phyloP scores from a whole-genome alignment of 1,140 invertebrate species.

The Drosophila bocqueti region DNA sequence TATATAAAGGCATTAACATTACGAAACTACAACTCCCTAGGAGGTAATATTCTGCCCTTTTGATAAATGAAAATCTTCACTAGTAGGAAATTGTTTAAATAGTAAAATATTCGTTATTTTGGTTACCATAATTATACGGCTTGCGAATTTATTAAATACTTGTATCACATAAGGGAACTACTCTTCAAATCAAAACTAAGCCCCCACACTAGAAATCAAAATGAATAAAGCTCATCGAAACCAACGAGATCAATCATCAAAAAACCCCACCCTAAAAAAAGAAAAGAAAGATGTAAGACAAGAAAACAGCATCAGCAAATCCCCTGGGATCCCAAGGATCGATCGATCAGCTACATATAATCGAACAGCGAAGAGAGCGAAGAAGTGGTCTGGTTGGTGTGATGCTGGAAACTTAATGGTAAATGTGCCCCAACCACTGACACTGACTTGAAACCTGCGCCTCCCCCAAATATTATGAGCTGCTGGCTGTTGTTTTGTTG shows the following conservation, averaged over 20 bases:
- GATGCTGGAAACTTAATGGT: conserved; percentile 60
- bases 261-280: conserved; percentile 26
- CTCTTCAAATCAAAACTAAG: conserved; percentile 33
- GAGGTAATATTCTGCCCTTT: conserved; percentile 13
- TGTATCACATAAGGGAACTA: conserved; percentile 35
- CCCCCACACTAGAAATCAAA: conserved; percentile 34
- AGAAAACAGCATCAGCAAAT: conserved; percentile 36
- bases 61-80: conserved; percentile 10
- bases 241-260: conserved; percentile 47
- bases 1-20: conserved; percentile 7
- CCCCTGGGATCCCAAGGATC: conserved; percentile 33
- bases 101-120: conserved; percentile 33
- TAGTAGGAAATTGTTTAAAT: conserved; percentile 17
- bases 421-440: conserved; percentile 60
- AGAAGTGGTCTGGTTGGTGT: conserved; percentile 44
- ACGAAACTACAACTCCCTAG: conserved; percentile 17
- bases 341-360: not conserved
- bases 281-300: not conserved
- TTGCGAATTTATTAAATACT: conserved; percentile 44
- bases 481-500: conserved; percentile 75
- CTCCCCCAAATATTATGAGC: conserved; percentile 57
- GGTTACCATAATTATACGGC: conserved; percentile 7
- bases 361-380: conserved; percentile 27
- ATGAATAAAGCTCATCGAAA: conserved; percentile 23
- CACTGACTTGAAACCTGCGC: conserved; percentile 65